Evolutionary conservation across 2,888 invertebrate species (phyloP).

Genomic region (Theretra japonica): DNA sequence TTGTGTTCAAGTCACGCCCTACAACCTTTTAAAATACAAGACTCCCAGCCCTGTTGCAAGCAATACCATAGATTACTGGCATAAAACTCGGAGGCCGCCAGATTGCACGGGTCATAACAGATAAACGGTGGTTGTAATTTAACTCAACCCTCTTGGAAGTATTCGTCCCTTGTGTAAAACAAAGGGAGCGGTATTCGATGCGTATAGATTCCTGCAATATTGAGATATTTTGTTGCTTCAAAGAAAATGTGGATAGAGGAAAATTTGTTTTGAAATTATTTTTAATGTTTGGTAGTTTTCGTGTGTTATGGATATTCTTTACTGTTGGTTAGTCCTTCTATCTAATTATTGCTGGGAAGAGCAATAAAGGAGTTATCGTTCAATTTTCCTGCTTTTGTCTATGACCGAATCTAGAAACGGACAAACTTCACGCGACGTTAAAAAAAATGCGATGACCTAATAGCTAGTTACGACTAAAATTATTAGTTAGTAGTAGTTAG

Average conservation of each 20-base stretch:
- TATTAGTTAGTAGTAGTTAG: no score
- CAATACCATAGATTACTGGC: conserved; percentile 62
- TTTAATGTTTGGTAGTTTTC: neutral
- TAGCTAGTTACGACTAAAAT: no score
- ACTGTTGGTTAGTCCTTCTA: no score
- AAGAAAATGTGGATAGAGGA: neutral
- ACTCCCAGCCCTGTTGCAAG: conserved; percentile 49
- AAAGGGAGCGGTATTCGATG: conserved; percentile 34
- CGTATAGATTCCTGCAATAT: conserved; percentile 28
- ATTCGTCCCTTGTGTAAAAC: conserved; percentile 60
- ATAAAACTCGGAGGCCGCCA: conserved; percentile 55
- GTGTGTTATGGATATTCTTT: neutral
- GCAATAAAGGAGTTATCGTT: no score
- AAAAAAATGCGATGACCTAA: no score
- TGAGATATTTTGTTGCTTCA: conserved; percentile 28
- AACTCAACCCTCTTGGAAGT: conserved; percentile 55
- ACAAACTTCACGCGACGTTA: no score
- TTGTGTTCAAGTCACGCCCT: no score
- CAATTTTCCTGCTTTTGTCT: no score
- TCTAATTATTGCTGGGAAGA: no score
- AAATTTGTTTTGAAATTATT: neutral
- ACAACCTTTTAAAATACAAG: neutral
- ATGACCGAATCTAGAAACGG: no score
- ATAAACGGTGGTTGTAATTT: conserved; percentile 73
- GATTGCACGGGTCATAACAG: conserved; percentile 77